Evolutionary conservation across 1,140 invertebrate genomes (phyloP).

Genomic region (Oedothorax gibbosus): DNA sequence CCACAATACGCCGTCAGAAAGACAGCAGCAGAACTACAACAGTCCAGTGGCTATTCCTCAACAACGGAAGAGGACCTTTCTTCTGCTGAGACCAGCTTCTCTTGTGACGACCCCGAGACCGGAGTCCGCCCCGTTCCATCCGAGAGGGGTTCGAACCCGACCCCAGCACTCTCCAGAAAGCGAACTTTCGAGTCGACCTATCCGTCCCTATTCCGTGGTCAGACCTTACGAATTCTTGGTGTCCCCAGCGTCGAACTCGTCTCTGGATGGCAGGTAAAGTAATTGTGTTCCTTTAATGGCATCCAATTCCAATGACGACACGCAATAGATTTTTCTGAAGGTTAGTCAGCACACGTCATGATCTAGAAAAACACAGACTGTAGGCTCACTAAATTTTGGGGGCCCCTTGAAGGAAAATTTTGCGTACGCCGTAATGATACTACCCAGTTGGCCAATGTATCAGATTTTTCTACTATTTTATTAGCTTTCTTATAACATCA

Average conservation of each 20-base stretch:
- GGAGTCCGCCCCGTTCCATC: background rate
- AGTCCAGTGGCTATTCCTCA: no score
- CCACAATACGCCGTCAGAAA: no score
- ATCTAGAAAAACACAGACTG: no score
- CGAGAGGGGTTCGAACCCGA: background rate
- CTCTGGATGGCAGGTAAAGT: background rate
- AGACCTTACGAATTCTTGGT: background rate
- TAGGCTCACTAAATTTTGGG: no score
- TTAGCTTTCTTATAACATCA: no score
- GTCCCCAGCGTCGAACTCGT: background rate
- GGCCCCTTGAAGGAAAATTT: no score
- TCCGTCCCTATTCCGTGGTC: background rate
- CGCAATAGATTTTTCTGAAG: background rate
- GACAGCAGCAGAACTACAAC: no score
- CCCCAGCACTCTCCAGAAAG: background rate
- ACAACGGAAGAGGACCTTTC: background rate
- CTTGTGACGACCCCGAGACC: conserved; percentile 24
- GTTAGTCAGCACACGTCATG: no score
- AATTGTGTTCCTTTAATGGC: no score
- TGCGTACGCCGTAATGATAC: no score
- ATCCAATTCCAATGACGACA: background rate
- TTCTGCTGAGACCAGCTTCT: background rate
- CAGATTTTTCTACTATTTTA: no score
- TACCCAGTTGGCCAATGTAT: no score
- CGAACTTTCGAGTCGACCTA: background rate